Percentiles rank a stretch among this genome's conserved stretches.
Conservation (phyloP, 2,888 invertebrate species). For the Acronicta alni region DNA sequence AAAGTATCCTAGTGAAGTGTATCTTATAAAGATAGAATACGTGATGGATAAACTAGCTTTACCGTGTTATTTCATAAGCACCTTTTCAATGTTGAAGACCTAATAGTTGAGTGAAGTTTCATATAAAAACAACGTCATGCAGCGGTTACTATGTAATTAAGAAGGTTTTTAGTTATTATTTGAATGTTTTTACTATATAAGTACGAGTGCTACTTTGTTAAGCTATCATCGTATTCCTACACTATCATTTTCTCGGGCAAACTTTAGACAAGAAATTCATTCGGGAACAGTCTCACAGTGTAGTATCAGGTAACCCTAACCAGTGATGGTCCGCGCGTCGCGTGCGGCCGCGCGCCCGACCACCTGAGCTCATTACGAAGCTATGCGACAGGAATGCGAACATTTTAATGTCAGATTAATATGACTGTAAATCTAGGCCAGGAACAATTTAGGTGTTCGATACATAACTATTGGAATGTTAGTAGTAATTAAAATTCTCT, state of each 20-base stretch:
- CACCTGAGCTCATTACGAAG: constrained; percentile 10
- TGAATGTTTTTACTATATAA: no score
- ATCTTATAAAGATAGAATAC: neutral
- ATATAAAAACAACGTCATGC: neutral
- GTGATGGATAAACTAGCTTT: neutral
- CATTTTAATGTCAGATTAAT: constrained; percentile 22
- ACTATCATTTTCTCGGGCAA: neutral
- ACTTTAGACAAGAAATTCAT: neutral
- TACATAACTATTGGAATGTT: constrained; percentile 3
- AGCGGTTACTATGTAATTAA: no score
- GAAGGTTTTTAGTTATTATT: no score
- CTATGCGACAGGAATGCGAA: constrained; percentile 16
- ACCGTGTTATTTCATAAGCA: neutral
- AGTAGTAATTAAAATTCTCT: constrained; percentile 29
- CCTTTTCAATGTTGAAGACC: neutral
- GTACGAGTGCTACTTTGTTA: no score
- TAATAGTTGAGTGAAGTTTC: neutral
- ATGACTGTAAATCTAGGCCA: constrained; percentile 2
- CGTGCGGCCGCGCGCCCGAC: neutral
- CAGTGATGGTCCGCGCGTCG: neutral
- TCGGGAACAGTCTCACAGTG: neutral
- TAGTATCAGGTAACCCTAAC: neutral
- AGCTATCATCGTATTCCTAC: no score
- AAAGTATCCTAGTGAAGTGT: neutral
- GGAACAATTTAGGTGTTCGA: neutral